Evolutionary conservation across 2,888 invertebrate species (phyloP), one percentile per base, ranked within the genome.

Genomic region (Ariolimax columbianus): DNA sequence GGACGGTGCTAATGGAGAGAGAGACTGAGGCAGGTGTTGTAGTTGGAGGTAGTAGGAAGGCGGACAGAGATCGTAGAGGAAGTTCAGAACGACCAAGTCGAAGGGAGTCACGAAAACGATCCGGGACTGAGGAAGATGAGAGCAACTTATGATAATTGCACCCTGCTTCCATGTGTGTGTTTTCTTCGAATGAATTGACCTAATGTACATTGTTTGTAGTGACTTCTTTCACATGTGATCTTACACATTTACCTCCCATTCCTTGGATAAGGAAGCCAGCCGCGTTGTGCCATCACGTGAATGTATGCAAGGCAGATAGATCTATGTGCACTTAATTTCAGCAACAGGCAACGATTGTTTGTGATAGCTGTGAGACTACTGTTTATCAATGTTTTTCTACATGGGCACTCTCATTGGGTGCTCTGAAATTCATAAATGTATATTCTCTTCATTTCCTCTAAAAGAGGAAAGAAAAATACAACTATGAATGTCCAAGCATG

Each of bases 61-160:
- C 3, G 23, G 19, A 19, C 2, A 79, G 63, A 70, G 63, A 78
- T 9, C 38, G 77, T 43, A 38, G 79, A 11, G 73, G 80, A 14
- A 86, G 82, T 43, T 30, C 81, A 59, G 73, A 77, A 14, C 85
- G 82, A 36, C n/a, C 81, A 59, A 47, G 73, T 1, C 77, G 81
- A 51, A 72, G 78, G 43, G 78, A 80, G 14, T 80, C 83, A n/a
- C 80, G 86, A 63, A 86, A 86, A 68, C 85, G 77, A 47, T 87
- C 87, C 19, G 85, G 81, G 0, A 59, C 83, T n/a, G 89, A 88
- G 0, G 89, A 89, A 33, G 88, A 87, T 63, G 89, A 89, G 66
- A 89, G 87, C 51, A 87, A 89, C 55, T 86, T 89, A 38, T 89
- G 86, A 89, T 84, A 73, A 30, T 30, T 47, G 19, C 47, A 75